A percentile compares a stretch with the other conserved stretches of the same genome.
Conservation (phyloP, 2,888 invertebrate species). For the Agrochola lota region DNA sequence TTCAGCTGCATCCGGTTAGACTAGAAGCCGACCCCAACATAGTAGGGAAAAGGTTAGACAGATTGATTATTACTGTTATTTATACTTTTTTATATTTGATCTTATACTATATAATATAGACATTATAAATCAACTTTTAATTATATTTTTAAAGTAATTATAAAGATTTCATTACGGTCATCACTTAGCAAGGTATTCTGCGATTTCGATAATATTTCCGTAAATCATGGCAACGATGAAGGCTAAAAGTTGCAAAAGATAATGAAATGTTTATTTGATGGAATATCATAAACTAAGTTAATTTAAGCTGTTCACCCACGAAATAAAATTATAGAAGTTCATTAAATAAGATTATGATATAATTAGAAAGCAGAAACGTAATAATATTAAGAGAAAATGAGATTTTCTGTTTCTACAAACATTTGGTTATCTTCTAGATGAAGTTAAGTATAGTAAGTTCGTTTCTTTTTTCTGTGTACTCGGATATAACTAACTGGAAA, state of each 20-base stretch:
- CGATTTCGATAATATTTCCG: background rate
- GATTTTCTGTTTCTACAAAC: slow-evolving; percentile 7
- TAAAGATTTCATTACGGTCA: background rate
- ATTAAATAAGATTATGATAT: slow-evolving; percentile 2
- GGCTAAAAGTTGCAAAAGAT: background rate
- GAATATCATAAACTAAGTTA: background rate
- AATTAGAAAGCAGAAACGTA: slow-evolving; percentile 8
- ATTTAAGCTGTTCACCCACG: background rate
- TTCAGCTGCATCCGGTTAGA: no score
- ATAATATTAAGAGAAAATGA: slow-evolving; percentile 16
- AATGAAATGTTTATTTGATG: background rate
- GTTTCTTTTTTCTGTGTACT: background rate
- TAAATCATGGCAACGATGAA: background rate
- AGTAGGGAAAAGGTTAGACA: no score
- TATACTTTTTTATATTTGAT: background rate
- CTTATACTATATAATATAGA: background rate
- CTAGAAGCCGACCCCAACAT: no score
- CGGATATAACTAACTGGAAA: background rate
- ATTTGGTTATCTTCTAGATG: background rate
- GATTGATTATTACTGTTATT: background rate
- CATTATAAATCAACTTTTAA: background rate
- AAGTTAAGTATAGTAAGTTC: background rate
- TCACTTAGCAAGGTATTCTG: background rate
- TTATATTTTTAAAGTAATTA: background rate
- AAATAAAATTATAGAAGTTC: slow-evolving; percentile 12